These are phyloP conservation scores for Bostrychus sinensis DNA, from an alignment of 2,113 vertebrate genomes.

Conservation along the genomic window DNA sequence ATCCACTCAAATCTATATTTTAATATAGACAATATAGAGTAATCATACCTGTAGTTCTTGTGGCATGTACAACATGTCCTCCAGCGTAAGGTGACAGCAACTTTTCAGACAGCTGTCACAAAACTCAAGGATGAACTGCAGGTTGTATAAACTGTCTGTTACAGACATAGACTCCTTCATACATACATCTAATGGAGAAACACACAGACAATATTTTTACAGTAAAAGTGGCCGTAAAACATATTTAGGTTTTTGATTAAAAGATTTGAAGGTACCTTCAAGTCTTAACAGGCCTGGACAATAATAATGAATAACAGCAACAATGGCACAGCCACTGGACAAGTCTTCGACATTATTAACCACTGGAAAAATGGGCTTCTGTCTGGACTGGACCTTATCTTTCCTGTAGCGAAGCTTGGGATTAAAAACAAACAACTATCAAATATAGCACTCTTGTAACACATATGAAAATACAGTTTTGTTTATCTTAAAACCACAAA, in stretches of 20 bases:
- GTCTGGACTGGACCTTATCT: slow-evolving; percentile 84
- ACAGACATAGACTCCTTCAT: slow-evolving; percentile 90
- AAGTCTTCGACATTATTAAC: slow-evolving; percentile 87
- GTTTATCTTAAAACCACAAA: slow-evolving; percentile 7
- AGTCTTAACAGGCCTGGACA: slow-evolving; percentile 87
- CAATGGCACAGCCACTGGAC: slow-evolving; percentile 87
- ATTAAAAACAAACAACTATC: slow-evolving; percentile 26
- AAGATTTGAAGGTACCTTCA: slow-evolving; percentile 78
- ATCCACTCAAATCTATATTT: background rate
- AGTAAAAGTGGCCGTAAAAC: background rate
- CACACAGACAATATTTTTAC: background rate
- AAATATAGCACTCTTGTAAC: background rate
- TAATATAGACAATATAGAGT: background rate
- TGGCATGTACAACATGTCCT: slow-evolving; percentile 87
- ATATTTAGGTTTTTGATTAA: background rate
- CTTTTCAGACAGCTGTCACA: slow-evolving; percentile 85
- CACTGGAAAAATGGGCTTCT: slow-evolving; percentile 84
- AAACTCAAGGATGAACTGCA: slow-evolving; percentile 89
- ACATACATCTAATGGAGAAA: slow-evolving; percentile 54
- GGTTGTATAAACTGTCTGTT: slow-evolving; percentile 88
- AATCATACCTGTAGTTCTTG: slow-evolving; percentile 82
- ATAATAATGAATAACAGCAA: slow-evolving; percentile 88
- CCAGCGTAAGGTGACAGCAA: slow-evolving; percentile 85
- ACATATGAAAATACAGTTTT: background rate
- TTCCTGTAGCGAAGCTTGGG: slow-evolving; percentile 90